Percentiles rank a stretch among this genome's conserved stretches.
Conservation (phyloP, 1,140 invertebrate species). For the Brachionus paranguensis region DNA sequence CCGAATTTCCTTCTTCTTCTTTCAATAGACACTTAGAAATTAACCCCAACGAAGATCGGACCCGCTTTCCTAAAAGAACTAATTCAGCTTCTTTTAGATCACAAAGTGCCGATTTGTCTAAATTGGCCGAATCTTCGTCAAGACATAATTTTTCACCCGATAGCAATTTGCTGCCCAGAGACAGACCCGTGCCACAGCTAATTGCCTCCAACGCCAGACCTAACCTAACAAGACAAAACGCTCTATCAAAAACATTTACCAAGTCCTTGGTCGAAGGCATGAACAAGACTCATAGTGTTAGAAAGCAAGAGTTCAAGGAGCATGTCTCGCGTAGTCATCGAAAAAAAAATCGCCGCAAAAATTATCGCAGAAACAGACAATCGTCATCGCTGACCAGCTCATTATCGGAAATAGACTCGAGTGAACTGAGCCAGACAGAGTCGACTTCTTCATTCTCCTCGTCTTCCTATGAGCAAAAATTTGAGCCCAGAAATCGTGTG, state of each 20-base stretch:
- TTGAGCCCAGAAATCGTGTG: neutral
- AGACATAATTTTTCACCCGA: neutral
- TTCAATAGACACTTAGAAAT: neutral
- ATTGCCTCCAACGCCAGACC: neutral
- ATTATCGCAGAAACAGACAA: neutral
- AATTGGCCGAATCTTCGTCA: neutral
- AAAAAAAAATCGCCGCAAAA: neutral
- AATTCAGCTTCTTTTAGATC: conserved; percentile 9
- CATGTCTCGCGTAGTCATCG: neutral
- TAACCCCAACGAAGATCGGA: neutral
- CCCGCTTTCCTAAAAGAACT: neutral
- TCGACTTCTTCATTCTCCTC: neutral
- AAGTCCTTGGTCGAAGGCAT: neutral
- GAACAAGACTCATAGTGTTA: neutral
- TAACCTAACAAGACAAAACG: conserved; percentile 23
- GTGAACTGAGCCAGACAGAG: neutral
- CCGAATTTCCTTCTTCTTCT: conserved; percentile 14
- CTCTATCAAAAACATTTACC: neutral
- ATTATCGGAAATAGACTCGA: neutral
- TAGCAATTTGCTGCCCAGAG: neutral
- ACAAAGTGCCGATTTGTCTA: conserved; percentile 8
- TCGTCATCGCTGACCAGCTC: neutral
- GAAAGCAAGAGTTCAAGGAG: neutral
- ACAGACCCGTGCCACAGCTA: neutral
- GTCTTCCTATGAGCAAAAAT: neutral